These are phyloP conservation scores for Siniperca obscura DNA, from an alignment of 2,797 vertebrate genomes.

Conservation along the genomic window DNA sequence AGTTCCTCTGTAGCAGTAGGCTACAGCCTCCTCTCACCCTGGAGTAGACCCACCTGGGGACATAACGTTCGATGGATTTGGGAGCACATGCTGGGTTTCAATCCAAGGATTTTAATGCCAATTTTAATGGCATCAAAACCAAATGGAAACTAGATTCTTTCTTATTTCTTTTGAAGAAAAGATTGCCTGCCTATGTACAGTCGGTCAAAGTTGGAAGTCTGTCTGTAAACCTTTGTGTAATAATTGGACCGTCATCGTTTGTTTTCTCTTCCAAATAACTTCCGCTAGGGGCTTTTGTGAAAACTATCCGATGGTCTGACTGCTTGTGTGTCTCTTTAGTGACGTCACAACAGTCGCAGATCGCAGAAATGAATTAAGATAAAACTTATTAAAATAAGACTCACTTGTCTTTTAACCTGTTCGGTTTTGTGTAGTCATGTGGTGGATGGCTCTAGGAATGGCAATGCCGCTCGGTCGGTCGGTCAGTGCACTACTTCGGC, in stretches of 20 bases:
- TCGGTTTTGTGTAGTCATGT: too few relatives aligned
- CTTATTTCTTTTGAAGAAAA: not conserved
- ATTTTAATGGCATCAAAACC: not conserved
- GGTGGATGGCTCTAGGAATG: not conserved
- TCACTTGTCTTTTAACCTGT: too few relatives aligned
- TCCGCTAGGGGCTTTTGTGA: not conserved
- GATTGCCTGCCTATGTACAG: not conserved
- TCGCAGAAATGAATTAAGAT: not conserved
- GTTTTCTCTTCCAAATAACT: not conserved
- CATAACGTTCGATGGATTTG: not conserved
- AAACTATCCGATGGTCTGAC: not conserved
- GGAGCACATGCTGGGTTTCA: not conserved
- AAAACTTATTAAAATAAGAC: not conserved
- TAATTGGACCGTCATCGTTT: not conserved
- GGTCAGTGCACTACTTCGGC: not conserved
- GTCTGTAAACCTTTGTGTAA: not conserved
- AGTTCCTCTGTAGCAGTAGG: conserved; percentile 3
- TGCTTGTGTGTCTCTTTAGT: too few relatives aligned
- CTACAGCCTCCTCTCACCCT: conserved; percentile 5
- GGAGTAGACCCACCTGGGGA: conserved; percentile 61
- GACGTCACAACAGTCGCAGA: too few relatives aligned
- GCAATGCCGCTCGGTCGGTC: too few relatives aligned
- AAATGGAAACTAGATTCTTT: not conserved
- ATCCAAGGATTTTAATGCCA: not conserved
- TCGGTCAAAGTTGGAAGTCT: not conserved